phyloP scores from a whole-genome alignment of 2,113 vertebrate species.

The Petaurus breviceps region DNA sequence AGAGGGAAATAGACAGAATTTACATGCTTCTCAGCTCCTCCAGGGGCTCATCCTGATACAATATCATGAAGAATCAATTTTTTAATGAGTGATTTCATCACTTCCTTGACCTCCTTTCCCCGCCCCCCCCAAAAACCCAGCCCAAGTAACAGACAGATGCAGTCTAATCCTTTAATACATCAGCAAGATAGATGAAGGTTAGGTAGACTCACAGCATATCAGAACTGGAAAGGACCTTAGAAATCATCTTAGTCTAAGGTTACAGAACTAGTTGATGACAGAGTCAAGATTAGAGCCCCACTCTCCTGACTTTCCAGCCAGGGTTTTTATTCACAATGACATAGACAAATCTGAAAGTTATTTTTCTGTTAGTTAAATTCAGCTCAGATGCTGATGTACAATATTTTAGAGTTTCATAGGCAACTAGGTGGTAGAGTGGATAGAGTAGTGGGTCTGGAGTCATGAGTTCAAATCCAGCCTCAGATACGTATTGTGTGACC shows the following conservation, averaged over 20 bases:
- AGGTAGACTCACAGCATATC: neutral
- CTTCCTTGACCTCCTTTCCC: neutral
- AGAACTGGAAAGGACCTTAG: neutral
- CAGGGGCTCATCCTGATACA: neutral
- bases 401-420: too few species aligned
- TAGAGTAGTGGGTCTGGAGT: neutral
- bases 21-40: neutral
- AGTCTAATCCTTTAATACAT: neutral
- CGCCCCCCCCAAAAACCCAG: neutral
- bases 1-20: neutral
- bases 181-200: neutral
- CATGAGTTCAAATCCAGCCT: neutral
- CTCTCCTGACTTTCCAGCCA: neutral
- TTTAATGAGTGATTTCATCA: neutral
- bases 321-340: neutral
- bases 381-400: neutral
- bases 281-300: neutral
- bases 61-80: neutral
- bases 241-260: neutral
- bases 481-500: neutral
- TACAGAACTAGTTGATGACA: too few species aligned
- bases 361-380: neutral
- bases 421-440: neutral
- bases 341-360: neutral
- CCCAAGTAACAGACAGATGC: neutral